Evolutionary conservation across 1,140 invertebrate genomes (phyloP), one percentile per base, ranked within the genome.

Genomic region (Dendrolimus kikuchii): DNA sequence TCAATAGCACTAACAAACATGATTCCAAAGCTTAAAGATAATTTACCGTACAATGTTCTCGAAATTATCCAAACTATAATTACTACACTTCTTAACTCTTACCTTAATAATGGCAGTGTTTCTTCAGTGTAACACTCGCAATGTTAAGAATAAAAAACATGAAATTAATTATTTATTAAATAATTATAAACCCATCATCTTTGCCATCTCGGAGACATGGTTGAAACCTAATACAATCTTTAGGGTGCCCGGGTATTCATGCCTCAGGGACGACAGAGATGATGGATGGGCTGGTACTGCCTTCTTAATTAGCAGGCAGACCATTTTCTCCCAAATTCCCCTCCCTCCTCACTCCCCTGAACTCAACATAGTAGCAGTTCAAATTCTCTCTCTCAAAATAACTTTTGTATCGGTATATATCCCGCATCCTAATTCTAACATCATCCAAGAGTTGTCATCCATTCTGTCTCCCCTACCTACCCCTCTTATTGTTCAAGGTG

Each of bases 161-260:
- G 48, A 50, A 9, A 10, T 50, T 5, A 50, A 40, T 50, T 40
- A 50, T 50, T 40, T 50, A 41, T 5, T 50, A 10, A 50, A 50
- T n/a, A 50, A 50, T 7, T 41, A 50, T 41, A 39, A 50, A 40
- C 48, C 48, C 5, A 10, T 50, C 7, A n/a, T 50, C 9, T 9
- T 41, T 50, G 38, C 38, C 10, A 7, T 50, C 7, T 40, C 39
- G 4, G 48, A 50, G 23, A 50, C 38, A 5, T 50, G 48, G 48
- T 40, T 50, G 9, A 41, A 50, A 40, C 38, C 38, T 40, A 9
- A 9, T 40, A 5, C 38, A 7, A 23, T 41, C 6, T 50, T 50
- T 9, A 40, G 9, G 41, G 7, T 50, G 5, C 38, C n/a, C 5
- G 39, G 39, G 5, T 50, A 40, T 23, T 4, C 7, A 40, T 40